Conservation (phyloP, 1,140 invertebrate genomes). For the Batillaria attramentaria region DNA sequence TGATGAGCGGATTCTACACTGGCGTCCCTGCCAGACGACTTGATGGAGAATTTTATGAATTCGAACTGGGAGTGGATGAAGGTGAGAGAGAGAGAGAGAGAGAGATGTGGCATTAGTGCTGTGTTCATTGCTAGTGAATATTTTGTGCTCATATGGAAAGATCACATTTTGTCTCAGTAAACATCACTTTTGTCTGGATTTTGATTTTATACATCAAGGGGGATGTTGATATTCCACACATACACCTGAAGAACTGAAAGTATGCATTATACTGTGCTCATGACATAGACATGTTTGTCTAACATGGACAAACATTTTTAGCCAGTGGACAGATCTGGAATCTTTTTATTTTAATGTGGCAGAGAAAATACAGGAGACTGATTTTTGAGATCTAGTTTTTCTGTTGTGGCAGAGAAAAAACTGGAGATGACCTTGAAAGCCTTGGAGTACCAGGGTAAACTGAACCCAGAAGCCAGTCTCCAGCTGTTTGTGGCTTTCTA, state of each 20-base stretch:
- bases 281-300: too few relatives aligned
- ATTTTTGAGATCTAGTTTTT: neutral
- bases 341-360: neutral
- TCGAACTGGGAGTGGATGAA: constrained; percentile 29
- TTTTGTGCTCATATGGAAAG: too few relatives aligned
- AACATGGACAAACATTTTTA: too few relatives aligned
- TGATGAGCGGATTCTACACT: constrained; percentile 49
- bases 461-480: constrained; percentile 39
- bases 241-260: too few relatives aligned
- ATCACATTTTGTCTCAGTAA: too few relatives aligned
- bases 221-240: too few relatives aligned
- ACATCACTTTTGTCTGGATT: too few relatives aligned
- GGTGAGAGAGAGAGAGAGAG: constrained; percentile 31
- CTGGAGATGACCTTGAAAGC: constrained; percentile 2
- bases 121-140: too few relatives aligned
- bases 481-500: constrained; percentile 23
- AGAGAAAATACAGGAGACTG: neutral
- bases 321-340: too few relatives aligned
- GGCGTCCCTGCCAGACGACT: constrained; percentile 45
- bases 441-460: constrained; percentile 37
- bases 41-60: constrained; percentile 28
- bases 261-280: too few relatives aligned
- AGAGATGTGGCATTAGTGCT: neutral
- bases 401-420: constrained; percentile 24
- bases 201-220: too few relatives aligned